Percentiles rank a stretch among this genome's conserved stretches.
Conservation (phyloP, 1,140 invertebrate species). For the Drosophila nebulosa region DNA sequence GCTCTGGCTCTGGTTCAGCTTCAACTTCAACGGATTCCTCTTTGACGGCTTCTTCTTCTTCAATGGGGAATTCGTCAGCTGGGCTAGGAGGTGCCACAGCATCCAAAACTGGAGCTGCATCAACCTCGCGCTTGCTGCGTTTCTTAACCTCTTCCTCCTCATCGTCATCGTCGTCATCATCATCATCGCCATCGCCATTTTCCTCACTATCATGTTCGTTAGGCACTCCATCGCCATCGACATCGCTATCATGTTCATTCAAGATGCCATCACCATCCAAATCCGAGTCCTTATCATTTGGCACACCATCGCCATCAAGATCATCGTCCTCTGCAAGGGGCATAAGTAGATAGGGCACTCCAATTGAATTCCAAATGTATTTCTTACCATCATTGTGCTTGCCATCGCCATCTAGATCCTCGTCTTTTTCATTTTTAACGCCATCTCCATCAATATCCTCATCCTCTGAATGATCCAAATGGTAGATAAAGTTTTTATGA, state of each 20-base stretch:
- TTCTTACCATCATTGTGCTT: conserved; percentile 55
- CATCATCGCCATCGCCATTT: conserved; percentile 49
- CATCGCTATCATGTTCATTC: conserved; percentile 77
- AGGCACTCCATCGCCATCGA: conserved; percentile 80
- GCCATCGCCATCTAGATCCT: conserved; percentile 59
- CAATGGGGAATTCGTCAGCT: conserved; percentile 68
- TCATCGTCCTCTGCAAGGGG: conserved; percentile 47
- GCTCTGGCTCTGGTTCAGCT: conserved; percentile 16
- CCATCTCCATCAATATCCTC: conserved; percentile 69
- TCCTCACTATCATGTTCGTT: conserved; percentile 60
- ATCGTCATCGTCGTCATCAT: conserved; percentile 58
- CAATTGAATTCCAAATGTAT: background rate
- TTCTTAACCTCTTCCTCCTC: conserved; percentile 57
- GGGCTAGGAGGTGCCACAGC: conserved; percentile 71
- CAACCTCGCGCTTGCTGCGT: conserved; percentile 79
- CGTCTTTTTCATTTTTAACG: conserved; percentile 56
- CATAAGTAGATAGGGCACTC: background rate
- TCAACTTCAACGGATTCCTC: conserved; percentile 47
- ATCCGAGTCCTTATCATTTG: conserved; percentile 65
- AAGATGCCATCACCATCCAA: conserved; percentile 68
- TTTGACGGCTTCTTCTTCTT: conserved; percentile 60
- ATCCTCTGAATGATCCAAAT: conserved; percentile 22
- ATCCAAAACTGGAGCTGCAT: conserved; percentile 58
- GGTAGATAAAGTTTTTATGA: background rate
- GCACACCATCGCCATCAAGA: conserved; percentile 80